phyloP scores from a whole-genome alignment of 1,140 invertebrate genomes.

The roundworm (Caenorhabditis elegans) region DNA sequence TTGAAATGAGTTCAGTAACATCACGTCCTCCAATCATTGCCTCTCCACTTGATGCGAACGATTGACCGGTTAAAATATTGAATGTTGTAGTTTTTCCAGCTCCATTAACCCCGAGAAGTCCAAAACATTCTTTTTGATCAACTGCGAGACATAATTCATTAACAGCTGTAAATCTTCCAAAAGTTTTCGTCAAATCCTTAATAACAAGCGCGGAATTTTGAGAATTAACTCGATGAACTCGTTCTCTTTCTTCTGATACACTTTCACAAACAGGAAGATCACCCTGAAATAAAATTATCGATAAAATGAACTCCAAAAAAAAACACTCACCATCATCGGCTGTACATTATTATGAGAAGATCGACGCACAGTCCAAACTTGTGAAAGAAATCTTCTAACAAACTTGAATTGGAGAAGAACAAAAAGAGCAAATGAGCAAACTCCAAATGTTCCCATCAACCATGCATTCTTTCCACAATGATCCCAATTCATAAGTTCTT shows the following conservation, averaged over 20 bases:
- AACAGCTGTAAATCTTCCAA: conserved; percentile 40
- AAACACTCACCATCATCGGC: not conserved
- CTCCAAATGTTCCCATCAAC: conserved; percentile 25
- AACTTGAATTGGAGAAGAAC: conserved; percentile 39
- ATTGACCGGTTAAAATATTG: conserved; percentile 77
- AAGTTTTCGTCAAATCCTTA: conserved; percentile 39
- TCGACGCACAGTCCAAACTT: conserved; percentile 26
- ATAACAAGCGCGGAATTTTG: not conserved
- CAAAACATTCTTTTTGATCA: conserved; percentile 44
- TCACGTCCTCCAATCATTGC: conserved; percentile 66
- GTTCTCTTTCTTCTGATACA: not conserved
- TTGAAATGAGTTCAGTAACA: conserved; percentile 46
- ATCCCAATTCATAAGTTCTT: not conserved
- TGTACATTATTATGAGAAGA: conserved; percentile 16
- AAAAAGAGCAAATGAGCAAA: conserved; percentile 28
- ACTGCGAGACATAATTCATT: conserved; percentile 46
- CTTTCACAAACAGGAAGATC: not conserved
- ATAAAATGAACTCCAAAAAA: not conserved
- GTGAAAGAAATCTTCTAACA: not conserved
- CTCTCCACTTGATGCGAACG: conserved; percentile 72
- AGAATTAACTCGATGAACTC: not conserved
- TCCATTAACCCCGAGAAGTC: conserved; percentile 52
- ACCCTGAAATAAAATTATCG: not conserved
- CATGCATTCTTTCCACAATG: conserved; percentile 20
- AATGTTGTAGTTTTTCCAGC: conserved; percentile 72